These are phyloP conservation scores for Triplophysa dalaica DNA, from an alignment of 2,113 vertebrate genomes.

Conservation along the genomic window DNA sequence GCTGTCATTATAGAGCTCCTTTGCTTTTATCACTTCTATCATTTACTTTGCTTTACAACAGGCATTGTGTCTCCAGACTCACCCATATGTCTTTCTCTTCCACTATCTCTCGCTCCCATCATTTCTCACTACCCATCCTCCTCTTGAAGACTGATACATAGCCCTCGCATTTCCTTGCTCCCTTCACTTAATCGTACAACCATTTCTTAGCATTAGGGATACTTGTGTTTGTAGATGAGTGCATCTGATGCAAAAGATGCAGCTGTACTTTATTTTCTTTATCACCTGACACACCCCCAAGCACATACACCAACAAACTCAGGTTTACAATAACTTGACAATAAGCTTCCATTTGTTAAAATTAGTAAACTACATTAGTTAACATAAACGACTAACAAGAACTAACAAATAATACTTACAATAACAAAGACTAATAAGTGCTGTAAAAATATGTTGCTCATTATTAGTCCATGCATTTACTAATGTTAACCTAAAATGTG, in stretches of 20 bases:
- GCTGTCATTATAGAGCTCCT: neutral
- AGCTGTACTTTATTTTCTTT: too few relatives aligned
- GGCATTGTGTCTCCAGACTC: conserved; percentile 13
- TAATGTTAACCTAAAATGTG: too few relatives aligned
- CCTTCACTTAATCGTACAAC: conserved; percentile 4
- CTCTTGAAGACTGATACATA: neutral
- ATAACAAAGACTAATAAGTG: too few relatives aligned
- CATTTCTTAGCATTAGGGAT: neutral
- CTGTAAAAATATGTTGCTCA: too few relatives aligned
- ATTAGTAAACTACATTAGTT: too few relatives aligned
- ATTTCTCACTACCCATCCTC: neutral
- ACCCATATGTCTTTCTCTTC: neutral
- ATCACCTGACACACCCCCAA: neutral
- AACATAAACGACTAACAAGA: too few relatives aligned
- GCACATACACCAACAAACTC: too few relatives aligned
- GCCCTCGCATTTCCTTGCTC: neutral
- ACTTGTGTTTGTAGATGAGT: neutral
- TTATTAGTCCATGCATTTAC: too few relatives aligned
- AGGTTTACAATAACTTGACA: too few relatives aligned
- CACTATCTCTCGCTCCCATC: neutral
- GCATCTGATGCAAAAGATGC: neutral
- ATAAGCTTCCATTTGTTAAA: too few relatives aligned
- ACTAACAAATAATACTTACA: too few relatives aligned
- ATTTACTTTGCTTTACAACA: conserved; percentile 25
- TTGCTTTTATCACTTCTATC: neutral